Percentiles rank a stretch among this genome's conserved stretches.
These are phyloP conservation scores for Melieria omissa DNA, from an alignment of 2,888 invertebrate species.

Conservation along the genomic window DNA sequence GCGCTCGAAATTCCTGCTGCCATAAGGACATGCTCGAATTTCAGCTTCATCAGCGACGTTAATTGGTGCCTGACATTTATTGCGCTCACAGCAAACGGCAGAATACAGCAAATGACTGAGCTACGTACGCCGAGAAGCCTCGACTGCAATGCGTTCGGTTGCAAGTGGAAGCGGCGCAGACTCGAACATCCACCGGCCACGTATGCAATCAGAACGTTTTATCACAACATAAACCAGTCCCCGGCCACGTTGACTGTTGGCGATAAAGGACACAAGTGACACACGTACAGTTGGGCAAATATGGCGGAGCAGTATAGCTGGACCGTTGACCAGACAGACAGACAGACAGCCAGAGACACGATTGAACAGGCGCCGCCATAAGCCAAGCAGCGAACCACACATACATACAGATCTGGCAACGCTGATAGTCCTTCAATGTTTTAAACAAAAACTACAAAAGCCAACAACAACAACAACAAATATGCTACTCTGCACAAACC, in stretches of 20 bases:
- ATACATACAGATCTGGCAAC: neutral
- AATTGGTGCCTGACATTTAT: conserved; percentile 54
- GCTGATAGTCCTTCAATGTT: neutral
- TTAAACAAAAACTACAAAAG: neutral
- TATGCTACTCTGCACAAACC: neutral
- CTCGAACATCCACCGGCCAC: conserved; percentile 3
- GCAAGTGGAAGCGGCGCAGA: neutral
- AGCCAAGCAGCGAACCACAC: too few relatives aligned
- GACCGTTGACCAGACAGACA: conserved; percentile 22
- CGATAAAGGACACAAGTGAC: neutral
- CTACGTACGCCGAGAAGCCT: neutral
- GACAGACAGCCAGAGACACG: neutral
- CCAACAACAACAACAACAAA: neutral
- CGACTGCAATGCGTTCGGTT: neutral
- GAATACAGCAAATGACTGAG: conserved; percentile 30
- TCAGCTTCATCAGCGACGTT: conserved; percentile 40
- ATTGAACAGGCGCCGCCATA: neutral
- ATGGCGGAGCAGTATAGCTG: neutral
- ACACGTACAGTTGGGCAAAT: conserved; percentile 2
- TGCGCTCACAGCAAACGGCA: conserved; percentile 35
- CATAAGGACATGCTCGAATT: conserved; percentile 7
- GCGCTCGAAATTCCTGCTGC: neutral
- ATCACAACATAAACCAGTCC: conserved; percentile 38
- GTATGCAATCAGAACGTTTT: conserved; percentile 33
- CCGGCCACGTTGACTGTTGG: conserved; percentile 10